These are phyloP conservation scores for Odocoileus hemionus DNA, from an alignment of 2,113 vertebrate species.

Conservation along the genomic window DNA sequence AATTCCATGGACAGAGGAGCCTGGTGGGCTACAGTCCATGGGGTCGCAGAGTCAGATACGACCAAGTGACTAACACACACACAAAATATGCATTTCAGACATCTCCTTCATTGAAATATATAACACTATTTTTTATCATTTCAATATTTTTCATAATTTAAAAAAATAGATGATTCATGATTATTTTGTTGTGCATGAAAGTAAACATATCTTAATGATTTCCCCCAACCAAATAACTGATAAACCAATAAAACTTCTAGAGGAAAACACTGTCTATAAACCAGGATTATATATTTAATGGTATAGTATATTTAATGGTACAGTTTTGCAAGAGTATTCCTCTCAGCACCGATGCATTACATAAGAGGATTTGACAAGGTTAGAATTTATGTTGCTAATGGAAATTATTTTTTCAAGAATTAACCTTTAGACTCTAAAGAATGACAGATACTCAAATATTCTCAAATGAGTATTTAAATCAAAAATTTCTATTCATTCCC, in stretches of 20 bases:
- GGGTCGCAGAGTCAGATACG: neutral
- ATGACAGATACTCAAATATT: conserved; percentile 84
- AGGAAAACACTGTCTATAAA: conserved; percentile 59
- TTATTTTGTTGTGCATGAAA: neutral
- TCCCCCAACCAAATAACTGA: conserved; percentile 39
- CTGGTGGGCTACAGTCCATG: neutral
- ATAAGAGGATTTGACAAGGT: conserved; percentile 83
- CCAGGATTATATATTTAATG: conserved; percentile 66
- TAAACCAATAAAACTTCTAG: conserved; percentile 56
- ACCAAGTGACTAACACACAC: neutral
- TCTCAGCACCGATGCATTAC: conserved; percentile 70
- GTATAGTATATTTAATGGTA: conserved; percentile 56
- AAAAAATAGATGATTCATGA: neutral
- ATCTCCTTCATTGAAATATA: neutral
- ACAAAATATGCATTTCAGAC: neutral
- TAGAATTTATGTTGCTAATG: conserved; percentile 83
- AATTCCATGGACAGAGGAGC: neutral
- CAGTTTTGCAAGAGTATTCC: conserved; percentile 54
- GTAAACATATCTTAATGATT: neutral
- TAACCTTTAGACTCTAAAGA: conserved; percentile 81
- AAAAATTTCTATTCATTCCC: conserved; percentile 80
- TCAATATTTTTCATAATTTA: neutral
- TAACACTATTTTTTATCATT: neutral
- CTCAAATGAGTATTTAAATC: conserved; percentile 80
- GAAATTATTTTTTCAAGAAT: conserved; percentile 84